Conservation (phyloP, 2,797 vertebrate genomes). For the Eleutherodactylus coqui region DNA sequence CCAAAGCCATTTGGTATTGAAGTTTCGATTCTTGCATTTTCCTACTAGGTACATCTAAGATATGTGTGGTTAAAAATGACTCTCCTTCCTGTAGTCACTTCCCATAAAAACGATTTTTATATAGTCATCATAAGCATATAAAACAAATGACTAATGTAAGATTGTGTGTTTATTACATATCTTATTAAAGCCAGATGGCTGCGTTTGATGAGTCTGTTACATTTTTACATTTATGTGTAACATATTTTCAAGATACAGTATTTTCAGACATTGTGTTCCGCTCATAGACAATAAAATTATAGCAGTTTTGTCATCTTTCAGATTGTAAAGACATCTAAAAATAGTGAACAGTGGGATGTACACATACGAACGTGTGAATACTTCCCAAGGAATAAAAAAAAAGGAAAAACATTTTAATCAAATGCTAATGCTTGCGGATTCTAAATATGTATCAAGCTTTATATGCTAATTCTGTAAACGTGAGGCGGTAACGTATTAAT, state of each 20-base stretch:
- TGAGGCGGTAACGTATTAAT: constrained; percentile 1
- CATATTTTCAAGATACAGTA: constrained; percentile 62
- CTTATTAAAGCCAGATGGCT: constrained; percentile 63
- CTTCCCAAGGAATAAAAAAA: neutral
- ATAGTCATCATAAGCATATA: constrained; percentile 47
- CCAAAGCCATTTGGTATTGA: neutral
- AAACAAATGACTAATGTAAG: constrained; percentile 60
- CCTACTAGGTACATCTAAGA: neutral
- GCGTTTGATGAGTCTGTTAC: constrained; percentile 61
- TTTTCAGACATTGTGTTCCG: constrained; percentile 60
- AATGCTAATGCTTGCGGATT: constrained; percentile 37
- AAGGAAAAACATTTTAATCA: constrained; percentile 27
- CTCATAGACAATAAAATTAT: constrained; percentile 60
- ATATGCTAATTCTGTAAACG: constrained; percentile 28
- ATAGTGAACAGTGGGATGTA: constrained; percentile 28
- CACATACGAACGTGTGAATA: constrained; percentile 27
- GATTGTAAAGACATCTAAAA: constrained; percentile 56
- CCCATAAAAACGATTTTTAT: constrained; percentile 39
- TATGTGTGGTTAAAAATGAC: constrained; percentile 8
- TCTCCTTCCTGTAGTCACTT: constrained; percentile 10
- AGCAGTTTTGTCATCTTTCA: constrained; percentile 61
- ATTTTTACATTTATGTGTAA: constrained; percentile 59
- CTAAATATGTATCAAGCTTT: constrained; percentile 10
- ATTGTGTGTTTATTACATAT: constrained; percentile 52
- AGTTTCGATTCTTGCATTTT: neutral